Base-by-base conservation (phyloP, 2,797 vertebrate genomes). In the Pitangus sulphuratus region DNA sequence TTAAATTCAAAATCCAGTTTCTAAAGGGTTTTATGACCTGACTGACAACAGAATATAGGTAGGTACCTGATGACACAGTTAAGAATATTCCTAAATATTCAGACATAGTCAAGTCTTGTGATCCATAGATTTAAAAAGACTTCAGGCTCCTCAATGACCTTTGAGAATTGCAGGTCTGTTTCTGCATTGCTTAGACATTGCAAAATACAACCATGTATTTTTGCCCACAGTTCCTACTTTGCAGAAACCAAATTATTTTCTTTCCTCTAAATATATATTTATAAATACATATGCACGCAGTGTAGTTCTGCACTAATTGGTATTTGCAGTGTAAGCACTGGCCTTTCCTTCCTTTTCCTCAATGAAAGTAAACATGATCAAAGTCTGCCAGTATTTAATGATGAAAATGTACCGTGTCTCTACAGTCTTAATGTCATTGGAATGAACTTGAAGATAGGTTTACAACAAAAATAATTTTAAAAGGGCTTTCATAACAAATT, bases 241-340 rank as follows among this genome's bases (percentile, higher is more conserved):
- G 40, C 56, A 87, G 79, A 91, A 87, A 91, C 66, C 74, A 35
- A 91, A 65, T 91, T 93, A 93, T 96, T 97, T 96, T 89, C 91
- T 87, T 88, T 96, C 70, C 56, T 90, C 66, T 74, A 84, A 90
- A 91, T 82, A 91, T 84, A n/a, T 86, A 81, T 94, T 97, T 86
- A 90, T 96, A 95, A 90, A 82, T 86, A 95, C 80, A 91, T 51
- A 86, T 6, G 54, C 61, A 65, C 87, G 61, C 42, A 62, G 51
- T 74, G 87, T 53, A 76, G 85, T 57, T 92, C 85, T 91, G 83
- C 62, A 64, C 74, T 91, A 93, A 94, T 81, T 95, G 89, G 89
- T 96, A 89, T 95, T 96, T 96, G 91, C 93, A 93, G 9, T 90
- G 87, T 94, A 96, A 95, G 95, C 94, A 87, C 16, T 90, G 85